phyloP scores from a whole-genome alignment of 2,113 vertebrate genomes.

The Sander lucioperca region DNA sequence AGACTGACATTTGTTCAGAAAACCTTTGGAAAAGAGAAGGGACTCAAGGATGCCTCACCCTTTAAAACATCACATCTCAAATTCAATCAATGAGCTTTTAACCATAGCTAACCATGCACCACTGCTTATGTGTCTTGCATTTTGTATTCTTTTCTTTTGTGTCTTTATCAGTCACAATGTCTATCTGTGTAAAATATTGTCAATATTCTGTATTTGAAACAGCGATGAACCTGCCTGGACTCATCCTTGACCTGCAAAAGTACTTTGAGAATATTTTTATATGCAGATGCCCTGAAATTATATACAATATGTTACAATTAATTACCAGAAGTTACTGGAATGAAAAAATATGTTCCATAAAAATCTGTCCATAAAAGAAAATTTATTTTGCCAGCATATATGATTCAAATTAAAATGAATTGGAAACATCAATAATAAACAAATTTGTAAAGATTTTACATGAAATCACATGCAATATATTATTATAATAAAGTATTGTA shows the following conservation, averaged over 20 bases:
- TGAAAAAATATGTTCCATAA: background rate
- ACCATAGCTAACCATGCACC: conserved; percentile 80
- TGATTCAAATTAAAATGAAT: background rate
- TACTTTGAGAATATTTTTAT: conserved; percentile 38
- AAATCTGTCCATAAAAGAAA: background rate
- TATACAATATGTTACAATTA: background rate
- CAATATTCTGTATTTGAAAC: conserved; percentile 79
- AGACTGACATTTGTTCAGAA: background rate
- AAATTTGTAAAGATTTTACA: background rate
- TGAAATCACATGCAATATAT: background rate
- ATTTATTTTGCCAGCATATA: background rate
- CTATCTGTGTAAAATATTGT: conserved; percentile 80
- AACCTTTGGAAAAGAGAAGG: conserved; percentile 11
- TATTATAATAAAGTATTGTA: conserved; percentile 37
- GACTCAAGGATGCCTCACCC: background rate
- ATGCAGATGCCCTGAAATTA: background rate
- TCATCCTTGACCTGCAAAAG: conserved; percentile 73
- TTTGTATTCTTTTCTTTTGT: conserved; percentile 78
- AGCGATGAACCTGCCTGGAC: conserved; percentile 87
- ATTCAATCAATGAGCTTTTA: conserved; percentile 68
- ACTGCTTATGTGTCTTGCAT: conserved; percentile 86
- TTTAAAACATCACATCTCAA: conserved; percentile 13
- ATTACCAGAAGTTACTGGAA: background rate
- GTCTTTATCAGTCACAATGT: conserved; percentile 82
- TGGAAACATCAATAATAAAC: background rate